phyloP scores from a whole-genome alignment of 2,888 invertebrate genomes.

The Lasioglossum pauxillum region DNA sequence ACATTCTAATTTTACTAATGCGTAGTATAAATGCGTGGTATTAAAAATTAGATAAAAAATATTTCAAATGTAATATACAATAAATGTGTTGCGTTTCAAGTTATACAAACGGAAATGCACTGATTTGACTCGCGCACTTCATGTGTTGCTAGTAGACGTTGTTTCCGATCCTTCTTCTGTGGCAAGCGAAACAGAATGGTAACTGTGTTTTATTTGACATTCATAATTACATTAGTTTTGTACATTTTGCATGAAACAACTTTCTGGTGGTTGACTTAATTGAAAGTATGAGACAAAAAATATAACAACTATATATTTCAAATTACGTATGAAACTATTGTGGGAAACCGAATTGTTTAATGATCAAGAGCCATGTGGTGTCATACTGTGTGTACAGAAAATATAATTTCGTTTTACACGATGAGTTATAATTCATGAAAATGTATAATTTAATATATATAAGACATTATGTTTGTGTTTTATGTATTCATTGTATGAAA shows the following conservation, averaged over 20 bases:
- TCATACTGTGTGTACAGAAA: not conserved
- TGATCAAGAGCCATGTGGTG: constrained; percentile 52
- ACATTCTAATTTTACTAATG: not conserved
- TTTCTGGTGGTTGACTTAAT: not conserved
- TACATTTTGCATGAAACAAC: not conserved
- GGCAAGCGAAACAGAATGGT: constrained; percentile 74
- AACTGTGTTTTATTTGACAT: constrained; percentile 62
- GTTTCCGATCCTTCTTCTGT: constrained; percentile 72
- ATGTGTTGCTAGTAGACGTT: not conserved
- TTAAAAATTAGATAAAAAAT: not conserved
- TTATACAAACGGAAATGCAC: constrained; percentile 48
- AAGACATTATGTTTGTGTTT: not conserved
- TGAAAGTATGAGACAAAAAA: not conserved
- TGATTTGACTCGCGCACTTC: constrained; percentile 42
- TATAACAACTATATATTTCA: not conserved
- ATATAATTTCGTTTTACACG: not conserved
- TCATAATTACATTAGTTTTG: constrained; percentile 25
- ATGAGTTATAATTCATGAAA: not conserved
- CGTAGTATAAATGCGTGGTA: not conserved
- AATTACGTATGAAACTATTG: not conserved
- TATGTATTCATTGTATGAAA: not conserved
- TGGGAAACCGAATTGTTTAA: not conserved
- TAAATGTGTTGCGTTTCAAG: not conserved
- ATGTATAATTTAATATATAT: not conserved
- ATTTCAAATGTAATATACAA: not conserved